Evolutionary conservation across 2,113 vertebrate species (phyloP).

Genomic region (Vulpes ferrilata): DNA sequence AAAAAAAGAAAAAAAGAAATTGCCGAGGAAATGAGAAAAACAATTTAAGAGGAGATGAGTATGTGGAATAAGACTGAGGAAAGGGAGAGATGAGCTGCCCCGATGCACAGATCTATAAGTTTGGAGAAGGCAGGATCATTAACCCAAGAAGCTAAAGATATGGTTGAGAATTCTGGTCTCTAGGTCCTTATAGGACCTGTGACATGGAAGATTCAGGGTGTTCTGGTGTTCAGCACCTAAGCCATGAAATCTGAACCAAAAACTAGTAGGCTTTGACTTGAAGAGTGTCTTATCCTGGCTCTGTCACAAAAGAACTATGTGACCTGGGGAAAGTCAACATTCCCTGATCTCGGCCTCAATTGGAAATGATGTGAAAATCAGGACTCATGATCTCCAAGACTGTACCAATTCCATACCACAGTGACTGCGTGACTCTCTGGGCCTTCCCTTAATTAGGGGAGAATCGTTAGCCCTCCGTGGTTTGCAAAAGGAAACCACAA

Average conservation of each 20-base stretch:
- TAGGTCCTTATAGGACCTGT: not conserved
- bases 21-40: not conserved
- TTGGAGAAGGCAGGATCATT: not conserved
- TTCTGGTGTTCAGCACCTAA: not conserved
- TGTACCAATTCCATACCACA: not conserved
- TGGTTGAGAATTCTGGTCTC: not conserved
- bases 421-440: not conserved
- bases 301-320: not conserved
- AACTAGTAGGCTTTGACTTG: not conserved
- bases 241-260: not conserved
- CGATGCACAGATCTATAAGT: not conserved
- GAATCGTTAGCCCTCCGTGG: not conserved
- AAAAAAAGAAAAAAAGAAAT: slow-evolving; percentile 19
- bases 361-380: not conserved
- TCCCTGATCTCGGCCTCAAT: not conserved
- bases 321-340: not conserved
- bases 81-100: not conserved
- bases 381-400: not conserved
- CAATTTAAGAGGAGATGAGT: not conserved
- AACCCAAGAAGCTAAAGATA: not conserved
- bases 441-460: not conserved
- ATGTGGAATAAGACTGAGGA: not conserved
- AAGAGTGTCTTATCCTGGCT: not conserved
- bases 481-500: slow-evolving; percentile 60
- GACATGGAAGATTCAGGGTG: not conserved